A percentile compares a stretch with the other conserved stretches of the same genome.
phyloP scores from a whole-genome alignment of 2,888 invertebrate species.

The Laspeyria flexula region DNA sequence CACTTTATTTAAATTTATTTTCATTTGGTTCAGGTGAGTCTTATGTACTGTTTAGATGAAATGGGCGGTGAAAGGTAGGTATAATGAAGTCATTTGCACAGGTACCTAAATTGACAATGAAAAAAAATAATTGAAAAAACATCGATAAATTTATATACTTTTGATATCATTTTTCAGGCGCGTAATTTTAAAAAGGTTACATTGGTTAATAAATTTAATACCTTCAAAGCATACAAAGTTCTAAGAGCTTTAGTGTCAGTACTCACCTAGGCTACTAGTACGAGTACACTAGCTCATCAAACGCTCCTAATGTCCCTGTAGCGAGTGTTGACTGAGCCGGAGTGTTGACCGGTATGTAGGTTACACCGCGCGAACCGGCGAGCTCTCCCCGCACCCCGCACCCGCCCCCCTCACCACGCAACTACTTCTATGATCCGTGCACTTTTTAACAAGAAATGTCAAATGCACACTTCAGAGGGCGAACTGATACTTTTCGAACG shows the following conservation, averaged over 20 bases:
- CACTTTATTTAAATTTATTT: conserved; percentile 43
- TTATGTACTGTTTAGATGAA: conserved; percentile 21
- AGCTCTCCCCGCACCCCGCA: conserved; percentile 50
- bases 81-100: neutral
- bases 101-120: too few relatives aligned
- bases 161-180: neutral
- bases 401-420: conserved; percentile 61
- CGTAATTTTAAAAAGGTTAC: neutral
- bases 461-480: conserved; percentile 62
- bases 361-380: conserved; percentile 80
- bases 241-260: conserved; percentile 10
- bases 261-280: conserved; percentile 45
- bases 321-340: conserved; percentile 86
- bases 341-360: conserved; percentile 86
- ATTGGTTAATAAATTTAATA: neutral
- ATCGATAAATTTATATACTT: too few relatives aligned
- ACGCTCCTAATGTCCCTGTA: conserved; percentile 83
- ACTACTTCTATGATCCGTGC: conserved; percentile 80
- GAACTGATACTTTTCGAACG: conserved; percentile 19
- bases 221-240: too few relatives aligned
- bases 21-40: conserved; percentile 77
- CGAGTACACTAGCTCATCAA: conserved; percentile 67
- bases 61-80: conserved; percentile 37
- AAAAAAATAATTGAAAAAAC: too few relatives aligned
- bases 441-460: conserved; percentile 80